Conservation (phyloP, 2,797 vertebrate species). For the Catharus ustulatus region DNA sequence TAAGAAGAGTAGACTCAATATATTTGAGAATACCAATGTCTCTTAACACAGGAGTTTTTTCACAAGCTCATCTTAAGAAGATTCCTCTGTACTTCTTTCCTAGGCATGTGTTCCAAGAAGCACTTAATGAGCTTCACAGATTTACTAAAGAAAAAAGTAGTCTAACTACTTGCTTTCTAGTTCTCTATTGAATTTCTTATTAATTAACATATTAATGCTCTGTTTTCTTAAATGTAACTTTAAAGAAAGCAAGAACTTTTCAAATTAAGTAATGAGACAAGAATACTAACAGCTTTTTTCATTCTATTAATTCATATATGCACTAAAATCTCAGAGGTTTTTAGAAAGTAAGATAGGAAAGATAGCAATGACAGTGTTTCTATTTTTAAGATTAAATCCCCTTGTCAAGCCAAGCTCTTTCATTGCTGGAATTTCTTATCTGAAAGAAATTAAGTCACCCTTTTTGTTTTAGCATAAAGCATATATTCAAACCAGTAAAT, state of each 20-base stretch:
- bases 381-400: constrained; percentile 66
- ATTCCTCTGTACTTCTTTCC: constrained; percentile 42
- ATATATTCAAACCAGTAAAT: neutral
- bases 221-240: constrained; percentile 76
- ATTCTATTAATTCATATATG: constrained; percentile 63
- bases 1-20: constrained; percentile 27
- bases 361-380: constrained; percentile 63
- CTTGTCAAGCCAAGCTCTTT: constrained; percentile 17
- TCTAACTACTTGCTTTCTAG: constrained; percentile 71
- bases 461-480: neutral
- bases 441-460: neutral
- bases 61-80: constrained; percentile 46
- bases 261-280: constrained; percentile 73
- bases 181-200: constrained; percentile 72
- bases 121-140: constrained; percentile 74
- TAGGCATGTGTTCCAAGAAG: constrained; percentile 64
- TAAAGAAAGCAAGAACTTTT: constrained; percentile 76
- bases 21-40: constrained; percentile 48
- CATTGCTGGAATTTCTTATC: constrained; percentile 39
- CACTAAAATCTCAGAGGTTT: constrained; percentile 60
- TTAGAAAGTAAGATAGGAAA: constrained; percentile 53
- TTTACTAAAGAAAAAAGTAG: constrained; percentile 65
- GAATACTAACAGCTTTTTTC: constrained; percentile 71
- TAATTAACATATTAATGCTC: constrained; percentile 78
- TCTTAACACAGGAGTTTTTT: constrained; percentile 54